phyloP scores from a whole-genome alignment of 2,113 vertebrate genomes.

The Zosterops hypoxanthus region DNA sequence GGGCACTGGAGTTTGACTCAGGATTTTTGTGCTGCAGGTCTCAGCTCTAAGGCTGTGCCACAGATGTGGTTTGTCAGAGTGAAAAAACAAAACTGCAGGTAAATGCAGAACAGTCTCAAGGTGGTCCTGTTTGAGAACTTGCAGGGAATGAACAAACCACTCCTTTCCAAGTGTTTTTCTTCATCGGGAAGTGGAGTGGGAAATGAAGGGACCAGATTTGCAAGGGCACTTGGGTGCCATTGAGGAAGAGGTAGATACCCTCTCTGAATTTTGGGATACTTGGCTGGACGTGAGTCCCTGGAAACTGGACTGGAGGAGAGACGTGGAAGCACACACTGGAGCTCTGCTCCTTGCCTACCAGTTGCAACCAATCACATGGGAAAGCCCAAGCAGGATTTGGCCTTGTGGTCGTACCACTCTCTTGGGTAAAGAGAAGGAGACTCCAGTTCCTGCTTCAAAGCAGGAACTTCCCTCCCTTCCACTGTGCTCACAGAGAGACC shows the following conservation, averaged over 20 bases:
- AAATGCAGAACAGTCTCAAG: background rate
- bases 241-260: constrained; percentile 64
- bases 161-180: constrained; percentile 17
- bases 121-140: background rate
- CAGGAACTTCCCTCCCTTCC: background rate
- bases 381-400: background rate
- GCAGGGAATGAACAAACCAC: background rate
- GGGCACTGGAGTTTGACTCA: constrained; percentile 39
- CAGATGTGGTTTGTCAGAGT: background rate
- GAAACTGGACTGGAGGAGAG: background rate
- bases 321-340: background rate
- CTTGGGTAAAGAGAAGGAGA: background rate
- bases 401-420: background rate
- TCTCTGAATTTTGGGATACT: constrained; percentile 11
- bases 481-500: background rate
- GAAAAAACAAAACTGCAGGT: background rate
- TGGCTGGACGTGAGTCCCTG: background rate
- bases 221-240: constrained; percentile 62
- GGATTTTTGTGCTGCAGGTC: constrained; percentile 34
- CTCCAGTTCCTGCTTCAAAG: background rate
- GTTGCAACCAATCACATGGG: background rate
- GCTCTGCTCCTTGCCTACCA: background rate
- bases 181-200: background rate
- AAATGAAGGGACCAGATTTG: constrained; percentile 9
- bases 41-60: constrained; percentile 18